Evolutionary conservation across 1,140 invertebrate species (phyloP), one percentile per base, ranked within the genome.

Genomic region (Riptortus pedestris): DNA sequence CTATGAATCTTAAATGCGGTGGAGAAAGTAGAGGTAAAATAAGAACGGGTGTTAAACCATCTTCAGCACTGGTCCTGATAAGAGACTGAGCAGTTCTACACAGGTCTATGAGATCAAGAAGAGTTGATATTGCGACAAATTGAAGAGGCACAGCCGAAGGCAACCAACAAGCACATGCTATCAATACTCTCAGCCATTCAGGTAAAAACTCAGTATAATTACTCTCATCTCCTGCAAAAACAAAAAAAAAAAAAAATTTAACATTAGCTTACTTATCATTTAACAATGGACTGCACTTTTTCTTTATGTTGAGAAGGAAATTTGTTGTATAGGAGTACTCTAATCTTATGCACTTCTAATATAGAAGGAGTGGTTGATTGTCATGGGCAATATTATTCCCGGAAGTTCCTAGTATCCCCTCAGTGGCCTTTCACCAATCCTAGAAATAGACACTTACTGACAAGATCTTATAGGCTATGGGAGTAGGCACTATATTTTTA

Each of bases 101-200:
- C 22, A 72, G 70, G 29, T 82, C 82, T 43, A 90, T 83, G 11
- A 90, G 74, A 71, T 91, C 88, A 22, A 91, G 74, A n/a, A 90
- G 73, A 3, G 87, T 86, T 1, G 82, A 79, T 20, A 90, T 83
- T 4, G 86, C 82, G 0, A 82, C 79, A 22, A 87, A 61, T 68
- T 89, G 85, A 1, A 90, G 74, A 33, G 72, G 72, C 14, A 71
- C 70, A 27, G 73, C 77, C 60, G 74, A 79, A 62, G 78, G 78
- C 0, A 86, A 73, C 76, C 81, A 85, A 69, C 85, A 88, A 1
- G 81, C 79, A 68, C 82, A 85, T 0, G 85, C 80, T 1, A 87
- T 76, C 1, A 91, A 71, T 51, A 85, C 81, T 69, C 86, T 82
- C 12, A 91, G 72, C 88, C 88, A 91, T n/a, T 79, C 77, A 0